Percentiles rank a stretch among this genome's conserved stretches.
phyloP scores from a whole-genome alignment of 2,888 invertebrate genomes.

The Pediacus dermestoides region DNA sequence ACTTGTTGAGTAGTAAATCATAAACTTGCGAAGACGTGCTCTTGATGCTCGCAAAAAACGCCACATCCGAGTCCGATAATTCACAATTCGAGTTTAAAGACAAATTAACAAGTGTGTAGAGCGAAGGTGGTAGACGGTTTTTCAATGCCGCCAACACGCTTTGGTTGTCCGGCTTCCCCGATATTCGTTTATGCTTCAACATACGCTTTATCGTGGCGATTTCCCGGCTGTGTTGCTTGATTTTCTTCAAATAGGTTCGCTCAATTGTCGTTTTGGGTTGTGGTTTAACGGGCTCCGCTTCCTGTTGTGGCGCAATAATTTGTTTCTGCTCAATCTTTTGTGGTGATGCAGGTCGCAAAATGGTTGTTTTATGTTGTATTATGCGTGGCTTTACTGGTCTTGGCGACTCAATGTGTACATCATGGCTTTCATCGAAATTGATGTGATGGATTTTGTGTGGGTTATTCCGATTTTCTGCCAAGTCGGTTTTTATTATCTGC shows the following conservation, averaged over 20 bases:
- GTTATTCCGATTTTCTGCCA: not conserved
- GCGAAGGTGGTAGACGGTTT: constrained; percentile 37
- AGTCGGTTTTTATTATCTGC: not conserved
- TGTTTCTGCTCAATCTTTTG: not conserved
- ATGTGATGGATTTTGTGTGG: not conserved
- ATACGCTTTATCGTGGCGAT: constrained; percentile 41
- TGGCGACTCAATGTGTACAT: not conserved
- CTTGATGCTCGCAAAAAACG: constrained; percentile 41
- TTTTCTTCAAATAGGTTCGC: constrained; percentile 37
- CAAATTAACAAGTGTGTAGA: constrained; percentile 39
- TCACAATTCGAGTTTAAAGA: constrained; percentile 36
- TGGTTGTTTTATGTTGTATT: constrained; percentile 8
- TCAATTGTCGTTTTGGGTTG: constrained; percentile 13
- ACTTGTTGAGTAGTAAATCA: constrained; percentile 39
- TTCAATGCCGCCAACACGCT: constrained; percentile 35
- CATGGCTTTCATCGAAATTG: not conserved
- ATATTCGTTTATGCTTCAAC: constrained; percentile 28
- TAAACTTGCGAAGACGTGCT: constrained; percentile 41
- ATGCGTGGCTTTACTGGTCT: constrained; percentile 1
- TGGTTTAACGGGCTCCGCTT: constrained; percentile 3
- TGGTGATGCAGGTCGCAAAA: not conserved
- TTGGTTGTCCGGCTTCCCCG: constrained; percentile 27
- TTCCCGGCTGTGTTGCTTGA: constrained; percentile 42
- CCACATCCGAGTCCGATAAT: constrained; percentile 38
- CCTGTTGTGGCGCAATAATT: constrained; percentile 7